phyloP scores from a whole-genome alignment of 2,797 vertebrate species.

The Gallinago stenura region DNA sequence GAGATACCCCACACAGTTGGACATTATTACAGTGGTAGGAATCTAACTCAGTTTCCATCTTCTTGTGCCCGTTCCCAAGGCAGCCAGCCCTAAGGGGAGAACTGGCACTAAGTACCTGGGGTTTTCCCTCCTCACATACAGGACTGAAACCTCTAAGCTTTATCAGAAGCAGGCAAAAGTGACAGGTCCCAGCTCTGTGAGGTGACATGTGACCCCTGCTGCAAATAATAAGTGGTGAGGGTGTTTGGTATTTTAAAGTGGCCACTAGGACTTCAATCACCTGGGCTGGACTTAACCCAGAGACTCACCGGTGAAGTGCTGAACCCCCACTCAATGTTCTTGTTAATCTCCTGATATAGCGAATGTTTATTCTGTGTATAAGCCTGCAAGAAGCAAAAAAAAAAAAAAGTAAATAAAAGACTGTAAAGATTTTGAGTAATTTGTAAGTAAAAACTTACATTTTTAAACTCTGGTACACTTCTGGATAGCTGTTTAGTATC shows the following conservation, averaged over 20 bases:
- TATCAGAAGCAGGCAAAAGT: background rate
- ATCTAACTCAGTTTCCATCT: background rate
- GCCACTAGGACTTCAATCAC: background rate
- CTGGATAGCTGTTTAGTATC: background rate
- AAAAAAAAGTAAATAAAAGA: background rate
- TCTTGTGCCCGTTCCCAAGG: background rate
- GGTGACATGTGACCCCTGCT: background rate
- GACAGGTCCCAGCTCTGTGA: background rate
- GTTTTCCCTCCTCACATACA: background rate
- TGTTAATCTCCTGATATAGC: background rate
- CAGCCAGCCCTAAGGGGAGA: background rate
- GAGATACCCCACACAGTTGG: accelerated
- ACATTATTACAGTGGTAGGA: accelerated
- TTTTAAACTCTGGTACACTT: background rate
- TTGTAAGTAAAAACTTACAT: background rate
- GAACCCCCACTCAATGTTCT: background rate
- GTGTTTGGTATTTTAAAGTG: background rate
- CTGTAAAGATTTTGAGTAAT: background rate
- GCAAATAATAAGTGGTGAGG: background rate
- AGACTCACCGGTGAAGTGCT: background rate
- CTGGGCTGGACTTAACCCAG: background rate
- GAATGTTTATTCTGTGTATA: background rate
- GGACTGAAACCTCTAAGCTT: background rate
- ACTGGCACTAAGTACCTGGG: background rate
- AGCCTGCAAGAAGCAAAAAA: background rate